Evolutionary conservation across 1,140 invertebrate genomes (phyloP), one percentile per base, ranked within the genome.

Genomic region (Patella vulgata): DNA sequence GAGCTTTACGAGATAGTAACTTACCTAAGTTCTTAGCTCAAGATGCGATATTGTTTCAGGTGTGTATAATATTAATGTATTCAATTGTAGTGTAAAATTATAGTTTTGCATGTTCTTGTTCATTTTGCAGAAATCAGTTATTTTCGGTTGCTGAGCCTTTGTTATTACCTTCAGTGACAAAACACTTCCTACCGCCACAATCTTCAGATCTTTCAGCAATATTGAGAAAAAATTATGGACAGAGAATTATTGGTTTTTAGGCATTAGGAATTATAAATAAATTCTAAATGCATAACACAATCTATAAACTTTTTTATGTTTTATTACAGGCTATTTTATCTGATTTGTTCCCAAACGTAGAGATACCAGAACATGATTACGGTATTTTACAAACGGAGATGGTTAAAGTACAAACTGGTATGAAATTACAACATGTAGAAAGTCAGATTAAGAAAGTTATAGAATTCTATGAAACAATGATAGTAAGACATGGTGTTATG

Each of bases 401-500:
- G 28, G 66, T 75, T n/a, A 63, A 40, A 58, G 75, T 82, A 4
- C 70, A 79, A 12, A 33, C 48, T 9, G 30, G 33, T 3, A 73
- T 52, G 23, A 62, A 73, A 4, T 68, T 85, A 8, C 82, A 85
- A 58, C 57, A 68, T 6, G 71, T 82, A 30, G 57, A 70, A 8
- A 66, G 66, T 6, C 79, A 83, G 69, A 73, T 84, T 21, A 81
- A 82, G 43, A 85, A 86, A 71, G 75, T 86, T 19, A 85, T 86
- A 60, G 83, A 86, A 68, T 74, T 85, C 31, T 85, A 82, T 60
- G 85, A 86, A 66, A 86, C 84, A 21, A 79, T 85, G 75, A 67
- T 84, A 25, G 84, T 86, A 1, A 64, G 84, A 53, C 84, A 86
- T 52, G 84, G 84, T 28, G 82, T 85, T 52, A 86, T 86, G 85